These are phyloP conservation scores for Aurelia aurita DNA, from an alignment of 30 jellyfish, hydroid and myxozoan genomes.

Conservation along the genomic window DNA sequence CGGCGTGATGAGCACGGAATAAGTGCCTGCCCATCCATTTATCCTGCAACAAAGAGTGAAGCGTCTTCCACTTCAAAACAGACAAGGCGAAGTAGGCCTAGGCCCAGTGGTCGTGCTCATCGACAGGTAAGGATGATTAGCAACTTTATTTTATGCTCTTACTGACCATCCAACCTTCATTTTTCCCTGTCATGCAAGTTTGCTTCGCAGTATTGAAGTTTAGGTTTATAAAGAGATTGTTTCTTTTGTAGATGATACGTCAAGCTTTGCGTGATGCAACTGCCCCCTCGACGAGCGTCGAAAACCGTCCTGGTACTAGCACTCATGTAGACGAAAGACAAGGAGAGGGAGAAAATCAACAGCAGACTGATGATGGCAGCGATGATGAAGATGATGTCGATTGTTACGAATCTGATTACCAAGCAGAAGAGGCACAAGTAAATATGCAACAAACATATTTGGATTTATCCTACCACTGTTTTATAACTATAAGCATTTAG, in stretches of 20 bases:
- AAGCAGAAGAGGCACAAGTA: slow-evolving; percentile 13
- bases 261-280: slow-evolving; percentile 10
- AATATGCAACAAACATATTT: slow-evolving; percentile 1
- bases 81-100: slow-evolving; percentile 2
- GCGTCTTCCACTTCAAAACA: background rate
- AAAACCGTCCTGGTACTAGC: background rate
- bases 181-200: background rate
- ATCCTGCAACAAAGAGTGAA: background rate
- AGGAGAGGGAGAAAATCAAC: background rate
- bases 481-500: background rate
- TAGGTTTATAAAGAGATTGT: background rate
- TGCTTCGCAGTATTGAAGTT: background rate
- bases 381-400: background rate
- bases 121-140: background rate
- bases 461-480: background rate
- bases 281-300: slow-evolving; percentile 11
- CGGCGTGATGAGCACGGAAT: slow-evolving; percentile 28
- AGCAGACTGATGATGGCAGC: background rate
- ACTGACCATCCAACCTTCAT: background rate
- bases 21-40: slow-evolving; percentile 11
- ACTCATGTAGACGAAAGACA: background rate
- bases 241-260: slow-evolving; percentile 11
- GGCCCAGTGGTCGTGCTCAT: slow-evolving; percentile 16
- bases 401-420: slow-evolving; percentile 2
- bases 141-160: background rate